Conservation (phyloP, 2,888 invertebrate genomes). For the Tinea semifulvella region DNA sequence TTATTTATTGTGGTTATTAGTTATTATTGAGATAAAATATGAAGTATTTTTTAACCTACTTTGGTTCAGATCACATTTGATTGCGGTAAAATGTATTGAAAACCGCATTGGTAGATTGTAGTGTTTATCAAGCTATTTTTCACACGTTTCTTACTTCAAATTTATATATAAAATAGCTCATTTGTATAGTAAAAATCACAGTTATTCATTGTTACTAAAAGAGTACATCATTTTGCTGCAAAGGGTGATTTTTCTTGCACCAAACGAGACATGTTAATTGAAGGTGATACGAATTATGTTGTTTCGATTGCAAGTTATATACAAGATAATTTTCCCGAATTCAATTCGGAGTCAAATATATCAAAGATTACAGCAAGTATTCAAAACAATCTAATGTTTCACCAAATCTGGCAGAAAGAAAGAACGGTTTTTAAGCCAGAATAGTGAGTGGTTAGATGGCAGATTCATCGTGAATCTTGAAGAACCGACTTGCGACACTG, state of each 20-base stretch:
- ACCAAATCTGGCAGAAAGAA: conserved; percentile 1
- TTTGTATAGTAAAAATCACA: background rate
- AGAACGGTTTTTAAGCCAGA: conserved; percentile 4
- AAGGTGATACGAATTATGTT: background rate
- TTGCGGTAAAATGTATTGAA: background rate
- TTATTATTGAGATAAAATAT: background rate
- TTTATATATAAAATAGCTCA: background rate
- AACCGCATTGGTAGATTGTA: background rate
- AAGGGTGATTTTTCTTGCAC: background rate
- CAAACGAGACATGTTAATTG: background rate
- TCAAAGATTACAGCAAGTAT: background rate
- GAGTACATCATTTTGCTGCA: background rate
- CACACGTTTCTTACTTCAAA: background rate
- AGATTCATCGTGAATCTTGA: conserved; percentile 1
- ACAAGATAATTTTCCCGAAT: conserved; percentile 10
- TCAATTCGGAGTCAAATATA: background rate
- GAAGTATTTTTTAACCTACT: background rate
- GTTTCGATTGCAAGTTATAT: background rate
- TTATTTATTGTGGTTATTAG: too few species aligned
- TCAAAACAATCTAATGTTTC: background rate
- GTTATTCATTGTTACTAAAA: background rate
- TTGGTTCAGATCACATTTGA: background rate
- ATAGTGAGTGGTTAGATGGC: conserved; percentile 8
- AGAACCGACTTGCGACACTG: background rate
- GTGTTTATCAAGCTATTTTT: background rate